Base-by-base conservation (phyloP, 2,888 invertebrate genomes). In the Helleia helle region DNA sequence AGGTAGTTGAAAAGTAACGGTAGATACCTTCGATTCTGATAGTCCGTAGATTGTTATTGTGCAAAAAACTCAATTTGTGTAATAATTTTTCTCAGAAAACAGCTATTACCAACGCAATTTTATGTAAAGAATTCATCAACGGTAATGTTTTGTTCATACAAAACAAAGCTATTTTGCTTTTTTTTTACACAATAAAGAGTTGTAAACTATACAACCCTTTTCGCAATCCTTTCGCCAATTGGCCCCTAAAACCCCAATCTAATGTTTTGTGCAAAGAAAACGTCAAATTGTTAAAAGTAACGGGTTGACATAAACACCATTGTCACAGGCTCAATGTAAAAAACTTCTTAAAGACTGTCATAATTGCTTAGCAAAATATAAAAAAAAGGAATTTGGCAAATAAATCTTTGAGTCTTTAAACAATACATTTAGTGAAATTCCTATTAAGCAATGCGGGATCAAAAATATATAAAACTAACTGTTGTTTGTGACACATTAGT, bases 201-300 rank as follows among this genome's bases (percentile, higher is more conserved):
- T 40, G 40, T 41, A 31, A 48, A 27, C 24, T 27, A 18, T 37
- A 38, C 54, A 70, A 66, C 61, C 65, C 67, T 65, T 74, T 69
- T 64, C 34, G 62, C 67, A 74, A 76, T 58, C 59, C 65, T 66
- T 54, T 71, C 46, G 58, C 63, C 48, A 67, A 61, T 62, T 53
- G 46, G 49, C 44, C 46, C 41, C 59, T 37, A 43, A 51, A 54
- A 52, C 47, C 43, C 50, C 40, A 54, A 50, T 45, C 30, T 50
- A 49, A 45, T 26, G 45, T 42, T 45, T 34, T 34, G 34, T 18
- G 12, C 22, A 51, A 47, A 52, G 28, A 36, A 45, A 47, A 47
- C 51, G 46, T 55, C 50, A 48, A 55, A 55, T 54, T 25, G 42
- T 44, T 38, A 40, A 42, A 62, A 54, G 46, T 63, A 72, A 71